Base-by-base conservation (phyloP, 2,113 vertebrate species). In the Sterrhoptilus dennistouni region DNA sequence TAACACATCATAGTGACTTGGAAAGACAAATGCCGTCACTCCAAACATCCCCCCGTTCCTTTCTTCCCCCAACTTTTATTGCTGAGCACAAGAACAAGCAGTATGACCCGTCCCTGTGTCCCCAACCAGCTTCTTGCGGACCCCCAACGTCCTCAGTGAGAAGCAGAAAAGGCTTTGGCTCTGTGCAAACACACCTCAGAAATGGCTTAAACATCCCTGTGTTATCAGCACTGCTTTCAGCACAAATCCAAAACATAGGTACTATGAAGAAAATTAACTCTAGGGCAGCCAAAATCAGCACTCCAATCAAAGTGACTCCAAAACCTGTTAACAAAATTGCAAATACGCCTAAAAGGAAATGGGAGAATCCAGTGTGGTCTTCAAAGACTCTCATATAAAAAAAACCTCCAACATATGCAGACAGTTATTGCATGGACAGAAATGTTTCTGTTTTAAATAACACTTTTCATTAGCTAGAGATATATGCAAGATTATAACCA, bases 1-100 rank as follows among this genome's bases (percentile, higher is more conserved):
- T 27, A 16, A 54, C 2, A 0, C 1, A 0, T 40, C 11, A 27
- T 1, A 1, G n/a, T 35, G 5, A 53, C 28, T 54, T 49, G 38
- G 59, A 53, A 87, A 80, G 72, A 44, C 5, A 52, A 74, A 69
- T 1, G 0, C 2, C 11, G 3, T 40, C 13, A 22, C 3, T 66
- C 29, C 7, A 4, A 53, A 33, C 0, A 2, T 17, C 8, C 29
- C 25, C 1, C 2, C 6, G 6, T 57, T 61, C 27, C 9, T 13
- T 78, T 57, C 36, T 86, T 71, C 25, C 9, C 6, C 1, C 22
- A 80, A 1, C 1, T 77, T 47, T 31, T 9, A 28, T 7, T 23
- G 5, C 16, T 42, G 31, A 63, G 12, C 5, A 6, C 0, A 4
- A 25, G 0, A 2, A 13, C 11, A 20, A 14, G 12, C 2, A 14